A percentile compares a stretch with the other conserved stretches of the same genome.
phyloP scores from a whole-genome alignment of 2,888 invertebrate species.

The Drosophila mettleri region DNA sequence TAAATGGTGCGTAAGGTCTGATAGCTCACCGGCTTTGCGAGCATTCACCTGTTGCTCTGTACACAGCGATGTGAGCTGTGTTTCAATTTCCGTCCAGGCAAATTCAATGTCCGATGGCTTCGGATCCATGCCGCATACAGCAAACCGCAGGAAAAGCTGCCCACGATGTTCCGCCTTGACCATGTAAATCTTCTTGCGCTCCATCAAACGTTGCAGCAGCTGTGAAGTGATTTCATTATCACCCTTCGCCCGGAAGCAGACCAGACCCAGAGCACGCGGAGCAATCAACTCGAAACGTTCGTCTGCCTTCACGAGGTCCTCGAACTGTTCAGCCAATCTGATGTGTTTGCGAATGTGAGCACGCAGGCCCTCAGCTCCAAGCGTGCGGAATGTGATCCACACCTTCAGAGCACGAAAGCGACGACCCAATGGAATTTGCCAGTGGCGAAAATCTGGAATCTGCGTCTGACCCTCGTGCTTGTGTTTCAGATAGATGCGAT shows the following conservation, averaged over 20 bases:
- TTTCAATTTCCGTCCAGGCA: slow-evolving; percentile 89
- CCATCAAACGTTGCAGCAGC: slow-evolving; percentile 90
- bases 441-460: slow-evolving; percentile 89
- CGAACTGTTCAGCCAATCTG: slow-evolving; percentile 91
- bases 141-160: slow-evolving; percentile 91
- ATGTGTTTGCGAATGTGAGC: slow-evolving; percentile 91
- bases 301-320: slow-evolving; percentile 89
- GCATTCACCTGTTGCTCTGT: slow-evolving; percentile 37
- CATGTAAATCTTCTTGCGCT: slow-evolving; percentile 92
- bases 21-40: slow-evolving; percentile 53
- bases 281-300: slow-evolving; percentile 91
- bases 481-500: slow-evolving; percentile 94
- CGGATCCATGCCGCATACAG: slow-evolving; percentile 91
- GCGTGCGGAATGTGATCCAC: slow-evolving; percentile 95
- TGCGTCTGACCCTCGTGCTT: slow-evolving; percentile 87
- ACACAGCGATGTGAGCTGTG: slow-evolving; percentile 86
- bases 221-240: slow-evolving; percentile 89
- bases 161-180: slow-evolving; percentile 90
- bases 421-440: slow-evolving; percentile 94
- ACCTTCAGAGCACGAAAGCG: slow-evolving; percentile 95
- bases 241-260: slow-evolving; percentile 94
- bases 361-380: slow-evolving; percentile 92
- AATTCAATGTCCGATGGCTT: slow-evolving; percentile 90
- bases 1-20: slow-evolving; percentile 66
- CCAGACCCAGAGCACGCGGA: slow-evolving; percentile 91